These are phyloP conservation scores for Calypte anna DNA, from an alignment of 2,113 vertebrate genomes.

Conservation along the genomic window DNA sequence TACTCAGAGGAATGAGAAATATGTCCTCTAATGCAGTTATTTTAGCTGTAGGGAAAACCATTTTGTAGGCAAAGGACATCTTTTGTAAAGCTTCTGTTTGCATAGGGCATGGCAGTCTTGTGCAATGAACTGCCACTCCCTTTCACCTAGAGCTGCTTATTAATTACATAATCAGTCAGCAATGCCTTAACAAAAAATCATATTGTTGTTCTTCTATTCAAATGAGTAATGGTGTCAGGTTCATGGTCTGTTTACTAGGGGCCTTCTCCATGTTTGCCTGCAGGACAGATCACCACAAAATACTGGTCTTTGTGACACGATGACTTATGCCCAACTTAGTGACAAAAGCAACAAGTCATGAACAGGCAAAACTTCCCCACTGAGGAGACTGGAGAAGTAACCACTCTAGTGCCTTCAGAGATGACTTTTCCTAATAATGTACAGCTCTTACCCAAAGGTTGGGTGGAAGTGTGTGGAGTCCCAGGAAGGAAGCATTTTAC, in stretches of 20 bases:
- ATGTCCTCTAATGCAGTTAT: not conserved
- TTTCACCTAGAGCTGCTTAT: not conserved
- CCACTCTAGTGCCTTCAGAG: not conserved
- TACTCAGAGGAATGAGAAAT: not conserved
- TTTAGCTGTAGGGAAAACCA: not conserved
- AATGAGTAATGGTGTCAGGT: not conserved
- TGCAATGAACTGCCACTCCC: not conserved
- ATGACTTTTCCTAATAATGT: accelerated
- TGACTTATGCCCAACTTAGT: not conserved
- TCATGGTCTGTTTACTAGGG: not conserved
- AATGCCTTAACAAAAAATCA: not conserved
- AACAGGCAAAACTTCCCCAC: not conserved
- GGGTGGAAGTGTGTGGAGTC: not conserved
- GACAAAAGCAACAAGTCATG: not conserved
- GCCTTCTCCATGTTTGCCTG: not conserved
- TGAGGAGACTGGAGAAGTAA: not conserved
- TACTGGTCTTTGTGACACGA: not conserved
- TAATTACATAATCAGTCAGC: not conserved
- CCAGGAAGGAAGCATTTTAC: not conserved
- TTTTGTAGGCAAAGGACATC: not conserved
- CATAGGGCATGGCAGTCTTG: not conserved
- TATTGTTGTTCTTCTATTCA: not conserved
- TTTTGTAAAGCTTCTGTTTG: not conserved
- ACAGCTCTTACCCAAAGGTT: not conserved
- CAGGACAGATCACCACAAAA: not conserved